These are phyloP conservation scores for Gambusia yucatana DNA, from an alignment of 2,797 vertebrate species.

Conservation along the genomic window DNA sequence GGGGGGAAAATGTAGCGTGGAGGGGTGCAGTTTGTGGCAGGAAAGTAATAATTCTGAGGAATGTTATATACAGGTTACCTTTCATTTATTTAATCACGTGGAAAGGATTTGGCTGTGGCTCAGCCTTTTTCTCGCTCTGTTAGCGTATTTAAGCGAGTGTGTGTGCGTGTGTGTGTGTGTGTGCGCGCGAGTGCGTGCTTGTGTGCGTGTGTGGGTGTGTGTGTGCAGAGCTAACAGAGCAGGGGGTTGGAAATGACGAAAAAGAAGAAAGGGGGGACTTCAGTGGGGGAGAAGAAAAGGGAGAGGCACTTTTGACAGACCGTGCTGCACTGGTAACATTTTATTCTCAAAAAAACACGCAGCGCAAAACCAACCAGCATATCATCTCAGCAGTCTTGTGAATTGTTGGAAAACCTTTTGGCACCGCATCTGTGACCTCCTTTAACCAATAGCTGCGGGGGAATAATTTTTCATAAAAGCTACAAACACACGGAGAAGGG, in stretches of 20 bases:
- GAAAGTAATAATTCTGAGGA: slow-evolving; percentile 65
- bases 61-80: slow-evolving; percentile 73
- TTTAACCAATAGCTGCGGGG: slow-evolving; percentile 29
- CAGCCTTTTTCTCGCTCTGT: slow-evolving; percentile 29
- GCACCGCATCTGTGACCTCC: not conserved
- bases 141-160: slow-evolving; percentile 26
- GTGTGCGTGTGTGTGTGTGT: not conserved
- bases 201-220: not conserved
- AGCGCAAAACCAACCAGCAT: slow-evolving; percentile 39
- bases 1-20: not conserved
- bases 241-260: slow-evolving; percentile 33
- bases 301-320: slow-evolving; percentile 24
- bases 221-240: slow-evolving; percentile 28
- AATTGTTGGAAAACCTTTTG: slow-evolving; percentile 36
- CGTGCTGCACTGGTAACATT: slow-evolving; percentile 45
- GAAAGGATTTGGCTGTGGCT: slow-evolving; percentile 72
- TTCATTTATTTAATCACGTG: slow-evolving; percentile 80
- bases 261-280: slow-evolving; percentile 34
- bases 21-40: slow-evolving; percentile 30
- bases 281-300: slow-evolving; percentile 23
- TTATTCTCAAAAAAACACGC: slow-evolving; percentile 44
- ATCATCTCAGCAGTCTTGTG: slow-evolving; percentile 47
- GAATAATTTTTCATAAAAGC: slow-evolving; percentile 28
- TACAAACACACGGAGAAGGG: not conserved
- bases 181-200: not conserved